These are phyloP conservation scores for Amblyteles armatorius DNA, from an alignment of 2,888 invertebrate species.

Conservation along the genomic window DNA sequence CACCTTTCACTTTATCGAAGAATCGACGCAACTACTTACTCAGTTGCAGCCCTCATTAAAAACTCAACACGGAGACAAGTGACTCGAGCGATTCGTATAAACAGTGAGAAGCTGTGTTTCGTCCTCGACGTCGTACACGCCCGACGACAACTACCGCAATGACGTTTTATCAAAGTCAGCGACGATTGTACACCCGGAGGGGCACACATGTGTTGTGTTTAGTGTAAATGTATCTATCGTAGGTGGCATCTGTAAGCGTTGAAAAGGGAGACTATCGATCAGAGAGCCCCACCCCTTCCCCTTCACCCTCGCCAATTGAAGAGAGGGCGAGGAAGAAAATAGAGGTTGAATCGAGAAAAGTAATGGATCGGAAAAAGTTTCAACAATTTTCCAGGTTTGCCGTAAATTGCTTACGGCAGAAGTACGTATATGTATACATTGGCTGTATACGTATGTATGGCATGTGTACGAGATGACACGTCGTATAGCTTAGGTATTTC, in stretches of 20 bases:
- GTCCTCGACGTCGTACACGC: neutral
- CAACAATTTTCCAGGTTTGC: conserved; percentile 60
- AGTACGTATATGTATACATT: conserved; percentile 6
- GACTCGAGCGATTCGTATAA: neutral
- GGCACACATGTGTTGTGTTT: conserved; percentile 7
- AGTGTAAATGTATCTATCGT: conserved; percentile 7
- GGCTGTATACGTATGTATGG: conserved; percentile 6
- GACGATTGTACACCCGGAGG: neutral
- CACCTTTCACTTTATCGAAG: neutral
- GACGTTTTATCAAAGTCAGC: conserved; percentile 55
- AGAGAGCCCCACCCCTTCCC: conserved; percentile 6
- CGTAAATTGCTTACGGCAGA: conserved; percentile 38
- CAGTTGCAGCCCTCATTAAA: neutral
- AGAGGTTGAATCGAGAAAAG: conserved; percentile 51
- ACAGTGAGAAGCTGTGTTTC: neutral
- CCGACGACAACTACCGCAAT: neutral
- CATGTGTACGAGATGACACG: conserved; percentile 18
- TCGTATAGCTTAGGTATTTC: conserved; percentile 13
- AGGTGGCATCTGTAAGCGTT: conserved; percentile 13
- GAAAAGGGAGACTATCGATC: conserved; percentile 58
- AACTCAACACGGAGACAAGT: neutral
- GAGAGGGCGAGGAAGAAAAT: conserved; percentile 45
- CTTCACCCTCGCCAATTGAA: neutral
- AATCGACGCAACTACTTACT: neutral
- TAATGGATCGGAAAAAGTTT: conserved; percentile 66